Evolutionary conservation across 2,888 invertebrate genomes (phyloP).

Genomic region (Scelioninae gen. 1): DNA sequence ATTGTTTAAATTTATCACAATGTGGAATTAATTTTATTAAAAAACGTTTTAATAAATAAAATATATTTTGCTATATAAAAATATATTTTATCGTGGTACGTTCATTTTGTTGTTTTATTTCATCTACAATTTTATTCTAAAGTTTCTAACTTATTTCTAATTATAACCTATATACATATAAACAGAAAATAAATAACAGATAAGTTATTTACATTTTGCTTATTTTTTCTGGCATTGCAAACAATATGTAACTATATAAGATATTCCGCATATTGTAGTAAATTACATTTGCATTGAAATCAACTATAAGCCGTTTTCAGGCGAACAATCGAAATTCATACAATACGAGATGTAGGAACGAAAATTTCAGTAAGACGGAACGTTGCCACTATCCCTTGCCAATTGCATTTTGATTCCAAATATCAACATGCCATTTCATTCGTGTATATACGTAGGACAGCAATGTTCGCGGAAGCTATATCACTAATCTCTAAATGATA

Average conservation of each 20-base stretch:
- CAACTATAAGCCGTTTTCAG: constrained; percentile 10
- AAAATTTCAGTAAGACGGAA: constrained; percentile 7
- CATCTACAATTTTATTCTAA: too few species aligned
- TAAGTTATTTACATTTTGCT: too few species aligned
- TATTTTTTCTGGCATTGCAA: too few species aligned
- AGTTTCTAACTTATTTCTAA: too few species aligned
- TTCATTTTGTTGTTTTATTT: too few species aligned
- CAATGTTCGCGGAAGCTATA: neutral
- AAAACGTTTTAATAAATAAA: too few species aligned
- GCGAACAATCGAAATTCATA: constrained; percentile 12
- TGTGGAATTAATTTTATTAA: too few species aligned
- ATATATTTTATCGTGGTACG: too few species aligned
- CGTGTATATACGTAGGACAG: neutral
- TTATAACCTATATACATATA: too few species aligned
- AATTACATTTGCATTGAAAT: constrained; percentile 9
- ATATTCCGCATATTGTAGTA: neutral
- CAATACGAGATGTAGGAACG: neutral
- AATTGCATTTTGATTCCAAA: constrained; percentile 13
- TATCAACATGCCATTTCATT: neutral
- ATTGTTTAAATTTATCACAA: too few species aligned
- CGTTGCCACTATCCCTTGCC: neutral
- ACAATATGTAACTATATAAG: neutral
- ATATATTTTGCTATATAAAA: too few species aligned
- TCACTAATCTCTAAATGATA: constrained; percentile 6
- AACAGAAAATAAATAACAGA: too few species aligned